Base-by-base conservation (phyloP, 2,797 vertebrate species). In the Adrianichthys oophorus region DNA sequence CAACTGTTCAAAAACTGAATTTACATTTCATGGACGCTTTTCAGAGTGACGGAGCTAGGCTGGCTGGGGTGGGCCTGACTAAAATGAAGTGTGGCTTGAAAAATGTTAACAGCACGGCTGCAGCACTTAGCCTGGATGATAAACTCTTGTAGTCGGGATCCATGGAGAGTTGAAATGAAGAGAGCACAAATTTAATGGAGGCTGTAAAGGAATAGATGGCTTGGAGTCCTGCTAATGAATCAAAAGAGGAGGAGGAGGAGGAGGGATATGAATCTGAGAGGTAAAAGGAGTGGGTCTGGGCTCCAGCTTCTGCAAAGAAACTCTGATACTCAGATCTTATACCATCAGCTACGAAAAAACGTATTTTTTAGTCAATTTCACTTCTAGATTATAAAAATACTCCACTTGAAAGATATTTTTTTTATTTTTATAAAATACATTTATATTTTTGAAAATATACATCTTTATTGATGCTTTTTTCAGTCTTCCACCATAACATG, bases 111-210 rank as follows among this genome's bases (percentile, higher is more conserved):
- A 49, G 52, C 42, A 40, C 56, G 42, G 54, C 75, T 24, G 50
- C 4, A 8, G 49, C 64, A 75, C 66, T 86, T 70, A 67, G 74
- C 65, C 64, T 24, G 4, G 59, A 87, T 83, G 82, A 87, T 80
- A 69, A 76, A 84, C 62, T 56, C 72, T 69, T 1, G 32, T 59
- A 32, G 51, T 74, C 40, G 2, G 16, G 7, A 53, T 72, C 76
- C 65, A 53, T 17, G 61, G 70, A 79, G 76, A 66, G 68, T 64
- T 70, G 58, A 66, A 61, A 57, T 68, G 76, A 72, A 58, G 68
- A 77, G 74, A 74, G 72, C 52, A 23, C 65, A 62, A 82, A 79
- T 88, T 85, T 89, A 87, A 87, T 86, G 79, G 77, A 81, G 76
- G 80, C 72, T 67, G 71, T 85, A 81, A 87, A 85, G 78, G 76